phyloP scores from a whole-genome alignment of 2,113 vertebrate genomes.

The Notarius lentiginosus region DNA sequence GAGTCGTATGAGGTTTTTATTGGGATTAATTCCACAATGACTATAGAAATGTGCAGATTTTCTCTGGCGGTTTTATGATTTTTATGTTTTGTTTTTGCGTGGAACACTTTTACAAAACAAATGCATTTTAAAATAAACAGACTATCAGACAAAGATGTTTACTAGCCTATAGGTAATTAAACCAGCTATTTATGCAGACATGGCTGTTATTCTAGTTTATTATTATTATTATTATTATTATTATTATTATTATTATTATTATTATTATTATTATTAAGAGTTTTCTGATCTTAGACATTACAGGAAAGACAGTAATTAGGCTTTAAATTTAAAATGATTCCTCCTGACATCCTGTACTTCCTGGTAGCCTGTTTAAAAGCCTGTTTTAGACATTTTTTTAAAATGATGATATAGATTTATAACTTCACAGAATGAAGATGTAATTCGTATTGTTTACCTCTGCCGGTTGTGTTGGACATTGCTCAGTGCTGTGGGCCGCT shows the following conservation, averaged over 20 bases:
- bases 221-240: neutral
- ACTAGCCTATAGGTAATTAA: neutral
- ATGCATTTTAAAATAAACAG: neutral
- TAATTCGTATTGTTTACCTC: slow-evolving; percentile 71
- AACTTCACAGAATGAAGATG: slow-evolving; percentile 15
- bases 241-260: neutral
- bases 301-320: neutral
- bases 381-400: neutral
- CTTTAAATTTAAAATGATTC: too few species aligned
- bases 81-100: neutral
- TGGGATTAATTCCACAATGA: neutral
- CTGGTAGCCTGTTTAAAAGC: neutral
- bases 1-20: neutral
- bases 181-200: neutral
- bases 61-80: neutral
- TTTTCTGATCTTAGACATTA: neutral
- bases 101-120: neutral
- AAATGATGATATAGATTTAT: neutral
- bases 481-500: slow-evolving; percentile 67
- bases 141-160: neutral
- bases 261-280: neutral
- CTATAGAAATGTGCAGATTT: neutral
- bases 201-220: neutral
- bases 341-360: neutral
- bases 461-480: slow-evolving; percentile 73